Evolutionary conservation across 2,113 vertebrate species (phyloP).

Genomic region (Pipra filicauda): DNA sequence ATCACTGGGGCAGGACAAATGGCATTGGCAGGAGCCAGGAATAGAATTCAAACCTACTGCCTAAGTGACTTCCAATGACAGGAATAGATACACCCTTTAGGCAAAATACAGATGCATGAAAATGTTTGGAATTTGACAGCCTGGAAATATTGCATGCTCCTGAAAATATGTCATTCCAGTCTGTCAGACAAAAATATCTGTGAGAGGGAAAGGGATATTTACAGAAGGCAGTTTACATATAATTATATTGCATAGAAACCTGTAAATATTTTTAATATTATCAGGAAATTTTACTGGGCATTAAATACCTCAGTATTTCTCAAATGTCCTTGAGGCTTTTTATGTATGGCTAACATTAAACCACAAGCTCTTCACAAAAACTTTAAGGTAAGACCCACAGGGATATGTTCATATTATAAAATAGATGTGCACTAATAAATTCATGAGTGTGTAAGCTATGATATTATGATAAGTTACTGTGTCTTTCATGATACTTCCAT

Average conservation of each 20-base stretch:
- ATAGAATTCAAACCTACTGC: background rate
- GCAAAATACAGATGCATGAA: slow-evolving; percentile 50
- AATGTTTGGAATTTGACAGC: slow-evolving; percentile 45
- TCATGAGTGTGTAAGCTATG: background rate
- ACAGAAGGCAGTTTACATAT: background rate
- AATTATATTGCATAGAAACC: background rate
- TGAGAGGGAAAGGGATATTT: background rate
- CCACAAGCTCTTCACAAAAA: background rate
- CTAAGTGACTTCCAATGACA: slow-evolving; percentile 15
- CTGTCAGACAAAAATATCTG: slow-evolving; percentile 32
- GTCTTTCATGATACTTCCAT: background rate
- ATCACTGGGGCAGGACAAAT: background rate
- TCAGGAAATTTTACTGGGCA: background rate
- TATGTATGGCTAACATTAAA: background rate
- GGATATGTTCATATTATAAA: background rate
- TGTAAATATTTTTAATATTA: background rate
- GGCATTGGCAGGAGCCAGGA: slow-evolving; percentile 8
- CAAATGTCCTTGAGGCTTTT: background rate
- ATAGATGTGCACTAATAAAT: background rate
- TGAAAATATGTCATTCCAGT: slow-evolving; percentile 20
- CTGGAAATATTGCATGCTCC: slow-evolving; percentile 4
- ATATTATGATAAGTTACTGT: background rate
- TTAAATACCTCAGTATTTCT: background rate
- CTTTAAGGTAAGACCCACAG: background rate
- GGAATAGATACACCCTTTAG: slow-evolving; percentile 48